phyloP scores from a whole-genome alignment of 2,113 vertebrate species.

The Speoplatyrhinus poulsoni region DNA sequence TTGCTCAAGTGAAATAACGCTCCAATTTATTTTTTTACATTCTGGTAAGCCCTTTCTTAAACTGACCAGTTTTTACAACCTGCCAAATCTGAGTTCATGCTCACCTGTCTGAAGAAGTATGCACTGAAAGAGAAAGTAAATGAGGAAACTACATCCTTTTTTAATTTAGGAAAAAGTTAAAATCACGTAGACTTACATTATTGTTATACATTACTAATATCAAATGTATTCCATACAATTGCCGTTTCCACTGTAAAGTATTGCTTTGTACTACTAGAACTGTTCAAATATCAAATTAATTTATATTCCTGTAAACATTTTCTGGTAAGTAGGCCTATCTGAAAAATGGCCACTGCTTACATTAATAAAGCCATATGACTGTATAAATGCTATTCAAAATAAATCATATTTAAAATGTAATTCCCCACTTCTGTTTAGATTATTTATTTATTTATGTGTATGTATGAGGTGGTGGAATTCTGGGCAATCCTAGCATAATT shows the following conservation, averaged over 20 bases:
- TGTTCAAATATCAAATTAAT: neutral
- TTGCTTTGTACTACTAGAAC: too few species aligned
- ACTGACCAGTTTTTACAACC: too few species aligned
- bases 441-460: neutral
- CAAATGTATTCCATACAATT: neutral
- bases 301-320: neutral
- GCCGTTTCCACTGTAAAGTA: neutral
- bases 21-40: too few species aligned
- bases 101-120: too few species aligned
- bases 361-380: slow-evolving; percentile 3
- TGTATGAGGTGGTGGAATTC: neutral
- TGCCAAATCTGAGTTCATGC: too few species aligned
- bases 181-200: neutral
- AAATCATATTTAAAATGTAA: slow-evolving; percentile 19
- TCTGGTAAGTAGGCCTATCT: slow-evolving; percentile 13
- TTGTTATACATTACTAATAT: neutral
- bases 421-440: slow-evolving; percentile 18
- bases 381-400: slow-evolving; percentile 14
- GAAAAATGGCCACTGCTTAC: slow-evolving; percentile 14
- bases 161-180: neutral
- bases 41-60: too few species aligned
- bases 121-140: too few species aligned
- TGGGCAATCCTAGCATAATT: slow-evolving; percentile 2
- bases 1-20: too few species aligned
- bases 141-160: too few species aligned